Percentiles rank a stretch among this genome's conserved stretches.
Conservation (phyloP, 2,797 vertebrate species). For the Micrastur ruficollis region DNA sequence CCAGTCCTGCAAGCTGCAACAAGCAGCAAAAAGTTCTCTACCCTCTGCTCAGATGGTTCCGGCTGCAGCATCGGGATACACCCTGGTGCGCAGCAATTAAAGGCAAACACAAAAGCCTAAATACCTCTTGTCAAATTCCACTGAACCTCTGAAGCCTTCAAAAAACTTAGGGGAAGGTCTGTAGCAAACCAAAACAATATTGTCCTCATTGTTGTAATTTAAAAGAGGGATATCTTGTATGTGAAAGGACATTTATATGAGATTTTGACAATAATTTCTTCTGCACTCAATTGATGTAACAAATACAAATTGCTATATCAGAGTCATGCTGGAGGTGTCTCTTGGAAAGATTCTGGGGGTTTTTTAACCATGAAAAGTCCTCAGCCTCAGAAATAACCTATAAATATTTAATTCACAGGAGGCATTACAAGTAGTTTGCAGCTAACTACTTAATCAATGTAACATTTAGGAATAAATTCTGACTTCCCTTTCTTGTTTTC, state of each 20-base stretch:
- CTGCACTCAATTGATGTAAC: background rate
- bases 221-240: background rate
- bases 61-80: background rate
- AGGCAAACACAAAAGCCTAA: constrained; percentile 7
- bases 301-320: background rate
- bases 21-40: background rate
- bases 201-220: background rate
- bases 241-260: background rate
- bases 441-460: background rate
- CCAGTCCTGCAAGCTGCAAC: background rate
- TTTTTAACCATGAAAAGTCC: background rate
- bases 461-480: background rate
- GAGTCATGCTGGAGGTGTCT: background rate
- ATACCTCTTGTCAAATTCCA: constrained; percentile 38
- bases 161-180: background rate
- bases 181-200: background rate
- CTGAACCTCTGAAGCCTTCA: constrained; percentile 10
- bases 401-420: background rate
- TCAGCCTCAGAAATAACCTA: background rate
- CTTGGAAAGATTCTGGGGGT: background rate
- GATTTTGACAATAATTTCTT: background rate
- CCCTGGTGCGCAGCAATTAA: background rate
- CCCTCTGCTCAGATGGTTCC: background rate
- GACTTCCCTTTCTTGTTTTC: background rate
- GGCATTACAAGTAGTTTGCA: background rate